Evolutionary conservation across 2,113 vertebrate genomes (phyloP).

Genomic region (Ascaphus truei): DNA sequence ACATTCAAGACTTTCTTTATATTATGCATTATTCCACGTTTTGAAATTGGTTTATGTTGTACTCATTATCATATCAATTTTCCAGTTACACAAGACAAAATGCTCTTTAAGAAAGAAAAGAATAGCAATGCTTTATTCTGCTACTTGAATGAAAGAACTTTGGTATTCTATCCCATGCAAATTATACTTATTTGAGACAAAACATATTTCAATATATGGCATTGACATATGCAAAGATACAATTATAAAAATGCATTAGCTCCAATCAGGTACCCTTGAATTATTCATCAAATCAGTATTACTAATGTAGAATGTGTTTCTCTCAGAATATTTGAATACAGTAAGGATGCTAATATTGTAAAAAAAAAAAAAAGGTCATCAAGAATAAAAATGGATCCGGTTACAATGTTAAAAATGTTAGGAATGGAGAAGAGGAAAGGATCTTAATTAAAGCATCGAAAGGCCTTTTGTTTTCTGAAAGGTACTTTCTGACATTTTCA

Average conservation of each 20-base stretch:
- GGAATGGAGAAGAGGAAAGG: no score
- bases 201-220: constrained; percentile 1
- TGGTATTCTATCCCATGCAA: not conserved
- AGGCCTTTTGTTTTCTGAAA: no score
- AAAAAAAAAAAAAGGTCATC: not conserved
- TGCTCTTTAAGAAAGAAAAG: not conserved
- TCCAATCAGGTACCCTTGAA: constrained; percentile 24
- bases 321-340: constrained; percentile 10
- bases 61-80: no score
- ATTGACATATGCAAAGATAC: constrained; percentile 21
- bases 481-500: no score
- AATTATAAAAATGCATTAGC: constrained; percentile 16
- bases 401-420: no score
- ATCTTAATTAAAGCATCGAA: no score
- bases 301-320: constrained; percentile 9
- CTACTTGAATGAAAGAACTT: not conserved
- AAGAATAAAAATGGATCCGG: no score
- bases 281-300: constrained; percentile 30
- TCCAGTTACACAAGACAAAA: no score
- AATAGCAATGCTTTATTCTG: not conserved
- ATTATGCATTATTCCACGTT: not conserved
- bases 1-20: no score
- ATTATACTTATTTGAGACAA: constrained; percentile 2
- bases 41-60: not conserved
- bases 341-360: not conserved